These are phyloP conservation scores for Saccostrea echinata DNA, from an alignment of 1,140 invertebrate species.

Conservation along the genomic window DNA sequence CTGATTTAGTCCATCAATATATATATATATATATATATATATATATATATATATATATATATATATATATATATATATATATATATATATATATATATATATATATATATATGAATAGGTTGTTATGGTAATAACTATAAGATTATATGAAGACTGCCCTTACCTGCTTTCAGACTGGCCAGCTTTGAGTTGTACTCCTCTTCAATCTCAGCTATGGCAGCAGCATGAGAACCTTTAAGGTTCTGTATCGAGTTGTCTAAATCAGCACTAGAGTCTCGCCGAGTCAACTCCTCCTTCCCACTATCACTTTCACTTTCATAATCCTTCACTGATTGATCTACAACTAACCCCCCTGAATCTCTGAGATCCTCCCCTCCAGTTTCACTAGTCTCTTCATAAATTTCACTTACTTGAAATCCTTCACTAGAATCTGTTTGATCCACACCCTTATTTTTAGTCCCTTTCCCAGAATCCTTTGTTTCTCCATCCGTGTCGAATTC, in stretches of 20 bases:
- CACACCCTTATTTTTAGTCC: neutral
- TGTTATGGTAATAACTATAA: too few relatives aligned
- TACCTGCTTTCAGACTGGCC: constrained; percentile 50
- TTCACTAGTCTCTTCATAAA: neutral
- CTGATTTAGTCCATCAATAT: too few relatives aligned
- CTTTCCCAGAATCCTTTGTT: constrained; percentile 35
- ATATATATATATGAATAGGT: too few relatives aligned
- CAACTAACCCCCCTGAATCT: neutral
- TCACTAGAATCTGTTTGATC: neutral
- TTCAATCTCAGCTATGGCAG: constrained; percentile 50
- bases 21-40: too few relatives aligned
- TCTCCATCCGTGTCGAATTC: constrained; percentile 21
- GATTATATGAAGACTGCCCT: neutral
- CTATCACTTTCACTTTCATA: constrained; percentile 33
- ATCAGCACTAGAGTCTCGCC: constrained; percentile 46
- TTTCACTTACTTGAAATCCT: constrained; percentile 25
- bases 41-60: too few relatives aligned
- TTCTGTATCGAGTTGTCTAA: constrained; percentile 52
- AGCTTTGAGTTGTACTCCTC: constrained; percentile 53
- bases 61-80: too few relatives aligned
- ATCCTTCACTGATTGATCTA: neutral
- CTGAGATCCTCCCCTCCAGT: constrained; percentile 29
- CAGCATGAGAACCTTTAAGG: constrained; percentile 48
- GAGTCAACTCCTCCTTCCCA: constrained; percentile 45
- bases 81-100: too few relatives aligned